Base-by-base conservation (phyloP, 2,797 vertebrate species). In the Mormyrus hasselquistii region DNA sequence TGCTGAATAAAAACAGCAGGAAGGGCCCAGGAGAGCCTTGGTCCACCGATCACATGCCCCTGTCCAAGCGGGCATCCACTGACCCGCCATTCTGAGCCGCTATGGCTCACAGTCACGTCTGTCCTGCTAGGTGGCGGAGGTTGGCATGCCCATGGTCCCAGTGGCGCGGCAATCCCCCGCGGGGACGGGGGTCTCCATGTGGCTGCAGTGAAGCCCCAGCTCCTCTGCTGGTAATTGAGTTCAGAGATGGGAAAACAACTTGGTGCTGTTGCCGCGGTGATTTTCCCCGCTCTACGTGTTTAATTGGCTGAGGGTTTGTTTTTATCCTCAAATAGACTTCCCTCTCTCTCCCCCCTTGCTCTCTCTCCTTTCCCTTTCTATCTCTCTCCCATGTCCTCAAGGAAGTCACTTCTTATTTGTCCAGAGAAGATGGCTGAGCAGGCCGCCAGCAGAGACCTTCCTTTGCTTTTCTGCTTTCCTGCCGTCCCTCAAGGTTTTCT, bases 61-160 rank as follows among this genome's bases (percentile, higher is more conserved):
- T 34, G 55, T 59, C n/a, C 29, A 10, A 89, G 55, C 44, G 25
- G 16, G 29, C 34, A 55, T 50, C 62, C 16, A 29, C 53, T 41
- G 73, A 91, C 86, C 3, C 84, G 0, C 0, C 88, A 90, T 91
- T 84, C 89, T 86, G 50, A 94, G 19, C 88, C 25, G 91, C 92
- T 89, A 86, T 83, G 90, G 76, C 86, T 88, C 93, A 94, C 94
- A 94, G 94, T 93, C 91, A 90, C 62, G 93, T 93, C 92, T 94
- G 94, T 95, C 95, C 91, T 89, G 92, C 57, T 62, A 95, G 93
- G 96, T 95, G 95, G 95, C 95, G 90, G 94, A 95, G 95, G 95
- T 93, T 93, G 85, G 29, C 92, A 92, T 93, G 93, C 94, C 93
- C 92, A 91, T 89, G 90, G 91, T 85, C 86, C 91, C 73, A 0